Base-by-base conservation (phyloP, 1,140 invertebrate species). In the Tribolium castaneum region DNA sequence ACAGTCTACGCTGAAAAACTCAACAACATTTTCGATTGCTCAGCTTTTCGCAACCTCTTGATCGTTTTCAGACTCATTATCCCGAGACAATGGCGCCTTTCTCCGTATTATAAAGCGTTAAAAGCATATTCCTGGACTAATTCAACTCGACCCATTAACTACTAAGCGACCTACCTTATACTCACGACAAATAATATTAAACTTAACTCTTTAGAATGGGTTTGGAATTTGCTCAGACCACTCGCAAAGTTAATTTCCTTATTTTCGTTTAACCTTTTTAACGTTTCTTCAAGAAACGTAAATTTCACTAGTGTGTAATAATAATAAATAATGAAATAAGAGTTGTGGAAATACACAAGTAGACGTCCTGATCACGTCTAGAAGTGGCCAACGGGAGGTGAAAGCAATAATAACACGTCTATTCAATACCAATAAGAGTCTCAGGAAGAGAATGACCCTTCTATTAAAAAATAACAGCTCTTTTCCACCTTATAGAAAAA, bases 41-140 rank as follows among this genome's bases (percentile, higher is more conserved):
- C 34, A 30, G 13, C 54, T 73, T 56, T 73, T 73, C 19, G 13
- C 10, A 5, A 19, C 49, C 34, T 14, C 16, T 52, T 49, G 71
- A 73, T 73, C 34, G 49, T 56, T 52, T 52, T 52, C 34, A 73
- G 50, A 30, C 30, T n/a, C 50, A 73, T 73, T 73, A 54, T 56
- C 9, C 12, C 49, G 25, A 73, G 59, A 73, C 49, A 73, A 73
- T 73, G 25, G 19, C 59, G 25, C 25, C 16, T 19, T 52, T 56
- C 19, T 51, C 12, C 39, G 50, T 73, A 73, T 73, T 73, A 73
- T 73, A 73, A 73, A 73, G 49, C 49, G 71, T 39, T 73, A 73
- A 73, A 73, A 73, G 71, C 71, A 54, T 73, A 73, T 73, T 73
- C 45, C 52, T 16, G 71, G 54, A 66, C 39, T 52, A 73, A 73